Evolutionary conservation across 2,797 vertebrate species (phyloP).

Genomic region (Sebastiscus tertius): DNA sequence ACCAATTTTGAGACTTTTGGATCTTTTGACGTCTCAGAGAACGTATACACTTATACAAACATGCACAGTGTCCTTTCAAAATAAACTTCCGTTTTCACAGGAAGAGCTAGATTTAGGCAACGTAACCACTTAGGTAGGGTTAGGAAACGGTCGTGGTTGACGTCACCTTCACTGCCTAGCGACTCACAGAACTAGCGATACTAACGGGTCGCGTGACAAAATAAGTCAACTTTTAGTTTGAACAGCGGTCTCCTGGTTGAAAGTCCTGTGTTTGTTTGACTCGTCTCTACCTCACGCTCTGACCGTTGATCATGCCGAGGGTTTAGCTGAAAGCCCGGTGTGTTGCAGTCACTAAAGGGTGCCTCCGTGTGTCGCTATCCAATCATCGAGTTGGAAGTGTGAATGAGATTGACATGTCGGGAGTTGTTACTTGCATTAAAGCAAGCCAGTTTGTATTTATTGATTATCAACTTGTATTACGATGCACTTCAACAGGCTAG

Average conservation of each 20-base stretch:
- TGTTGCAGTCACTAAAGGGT: too few species aligned
- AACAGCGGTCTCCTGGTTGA: background rate
- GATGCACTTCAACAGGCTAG: background rate
- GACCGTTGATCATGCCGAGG: background rate
- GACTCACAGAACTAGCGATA: too few species aligned
- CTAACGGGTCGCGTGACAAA: too few species aligned
- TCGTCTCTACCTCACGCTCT: background rate
- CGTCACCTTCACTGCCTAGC: too few species aligned
- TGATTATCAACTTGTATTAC: background rate
- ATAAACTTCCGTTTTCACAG: background rate
- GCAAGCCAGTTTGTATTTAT: background rate
- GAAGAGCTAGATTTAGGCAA: too few species aligned
- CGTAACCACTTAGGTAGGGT: too few species aligned
- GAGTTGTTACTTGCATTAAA: conserved; percentile 1
- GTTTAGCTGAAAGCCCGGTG: too few species aligned
- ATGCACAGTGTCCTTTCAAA: background rate
- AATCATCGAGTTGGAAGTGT: background rate
- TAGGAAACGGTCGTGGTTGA: too few species aligned
- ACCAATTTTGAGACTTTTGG: too few species aligned
- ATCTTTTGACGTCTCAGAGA: too few species aligned
- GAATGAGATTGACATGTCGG: background rate
- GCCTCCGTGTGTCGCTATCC: too few species aligned
- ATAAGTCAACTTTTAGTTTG: background rate
- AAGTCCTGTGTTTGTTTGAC: background rate
- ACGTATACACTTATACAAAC: too few species aligned